Conservation (phyloP, 2,797 vertebrate species). For the Masticophis lateralis region DNA sequence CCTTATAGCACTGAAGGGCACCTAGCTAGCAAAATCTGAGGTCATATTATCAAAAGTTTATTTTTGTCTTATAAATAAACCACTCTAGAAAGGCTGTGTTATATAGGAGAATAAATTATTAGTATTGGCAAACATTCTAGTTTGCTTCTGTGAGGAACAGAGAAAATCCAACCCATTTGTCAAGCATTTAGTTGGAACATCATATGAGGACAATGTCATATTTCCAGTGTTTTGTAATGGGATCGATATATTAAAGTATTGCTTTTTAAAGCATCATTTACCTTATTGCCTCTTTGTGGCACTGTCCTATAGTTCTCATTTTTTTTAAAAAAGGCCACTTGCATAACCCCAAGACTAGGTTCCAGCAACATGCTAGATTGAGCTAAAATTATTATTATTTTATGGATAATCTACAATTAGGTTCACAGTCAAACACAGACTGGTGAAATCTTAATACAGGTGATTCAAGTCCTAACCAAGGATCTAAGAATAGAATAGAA, state of each 20-base stretch:
- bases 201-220: not conserved
- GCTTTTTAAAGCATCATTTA: not conserved
- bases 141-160: not conserved
- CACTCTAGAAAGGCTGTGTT: not conserved
- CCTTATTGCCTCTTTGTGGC: not conserved
- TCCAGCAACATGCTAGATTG: not conserved
- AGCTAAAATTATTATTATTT: not conserved
- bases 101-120: not conserved
- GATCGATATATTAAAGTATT: not conserved
- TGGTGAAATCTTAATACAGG: not conserved
- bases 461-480: not conserved
- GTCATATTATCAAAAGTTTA: not conserved
- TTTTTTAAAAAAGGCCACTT: not conserved
- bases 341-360: not conserved
- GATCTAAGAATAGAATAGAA: not conserved
- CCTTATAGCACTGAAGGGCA: not conserved
- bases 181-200: not conserved
- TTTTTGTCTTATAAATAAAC: not conserved
- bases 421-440: not conserved
- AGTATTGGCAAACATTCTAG: not conserved
- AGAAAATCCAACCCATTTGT: not conserved
- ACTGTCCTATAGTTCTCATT: not conserved
- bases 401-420: not conserved
- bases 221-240: not conserved
- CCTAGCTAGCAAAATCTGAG: not conserved